Evolutionary conservation across 2,113 vertebrate genomes (phyloP).

Genomic region (Ibidorhyncha struthersii): DNA sequence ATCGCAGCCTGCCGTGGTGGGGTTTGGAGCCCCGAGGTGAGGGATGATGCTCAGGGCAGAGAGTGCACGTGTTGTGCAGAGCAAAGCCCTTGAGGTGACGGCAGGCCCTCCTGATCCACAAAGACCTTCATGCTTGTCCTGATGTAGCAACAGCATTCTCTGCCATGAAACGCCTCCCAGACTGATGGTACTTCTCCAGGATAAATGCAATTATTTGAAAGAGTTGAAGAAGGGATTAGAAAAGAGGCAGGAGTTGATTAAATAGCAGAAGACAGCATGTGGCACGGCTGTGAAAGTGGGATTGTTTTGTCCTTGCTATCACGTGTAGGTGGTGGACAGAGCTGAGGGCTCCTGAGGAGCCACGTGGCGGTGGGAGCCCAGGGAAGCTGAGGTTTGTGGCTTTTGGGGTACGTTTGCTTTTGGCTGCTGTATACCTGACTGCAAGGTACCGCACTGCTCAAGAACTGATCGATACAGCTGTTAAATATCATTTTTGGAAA

Average conservation of each 20-base stretch:
- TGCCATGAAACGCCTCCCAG: accelerated
- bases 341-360: not conserved
- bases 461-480: accelerated
- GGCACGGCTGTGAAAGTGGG: not conserved
- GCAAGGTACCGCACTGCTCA: not conserved
- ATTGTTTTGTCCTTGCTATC: not conserved
- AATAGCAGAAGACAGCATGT: not conserved
- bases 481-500: accelerated
- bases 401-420: not conserved
- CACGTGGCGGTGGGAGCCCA: not conserved
- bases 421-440: not conserved
- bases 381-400: not conserved
- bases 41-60: not conserved
- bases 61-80: accelerated
- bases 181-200: not conserved
- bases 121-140: not conserved
- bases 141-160: not conserved
- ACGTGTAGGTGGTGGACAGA: not conserved
- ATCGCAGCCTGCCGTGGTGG: accelerated
- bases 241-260: not conserved
- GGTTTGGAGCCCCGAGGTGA: not conserved
- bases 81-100: not conserved
- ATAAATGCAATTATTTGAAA: not conserved
- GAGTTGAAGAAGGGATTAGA: too few relatives aligned
- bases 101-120: not conserved